Conservation (phyloP, 2,888 invertebrate species). For the Tetragnatha montana region DNA sequence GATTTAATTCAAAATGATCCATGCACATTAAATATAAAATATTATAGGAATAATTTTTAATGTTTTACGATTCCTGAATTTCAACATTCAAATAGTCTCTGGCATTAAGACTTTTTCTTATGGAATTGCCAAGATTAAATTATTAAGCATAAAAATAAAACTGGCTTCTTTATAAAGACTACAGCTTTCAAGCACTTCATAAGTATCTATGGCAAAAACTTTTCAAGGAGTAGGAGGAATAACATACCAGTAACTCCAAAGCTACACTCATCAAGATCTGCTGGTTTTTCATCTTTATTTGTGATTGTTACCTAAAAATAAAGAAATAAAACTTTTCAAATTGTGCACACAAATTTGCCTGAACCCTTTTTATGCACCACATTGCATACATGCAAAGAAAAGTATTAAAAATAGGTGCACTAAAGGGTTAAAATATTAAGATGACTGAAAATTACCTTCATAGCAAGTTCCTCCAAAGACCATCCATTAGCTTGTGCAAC, state of each 20-base stretch:
- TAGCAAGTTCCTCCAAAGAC: conserved; percentile 94
- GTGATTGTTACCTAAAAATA: conserved; percentile 79
- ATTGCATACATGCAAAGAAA: not conserved
- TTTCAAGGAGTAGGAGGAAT: not conserved
- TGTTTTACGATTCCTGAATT: no score
- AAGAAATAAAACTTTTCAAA: not conserved
- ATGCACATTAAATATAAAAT: no score
- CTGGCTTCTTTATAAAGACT: not conserved
- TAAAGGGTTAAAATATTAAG: not conserved
- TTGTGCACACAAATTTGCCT: no score
- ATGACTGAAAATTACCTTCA: conserved; percentile 81
- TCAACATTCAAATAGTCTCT: no score
- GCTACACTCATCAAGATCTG: conserved; percentile 77
- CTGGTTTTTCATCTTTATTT: conserved; percentile 77
- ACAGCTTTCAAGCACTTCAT: no score
- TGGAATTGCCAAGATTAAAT: no score
- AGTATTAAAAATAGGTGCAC: not conserved
- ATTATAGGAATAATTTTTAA: no score
- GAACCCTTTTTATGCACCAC: not conserved
- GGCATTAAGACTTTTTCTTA: no score
- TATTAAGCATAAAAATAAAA: no score
- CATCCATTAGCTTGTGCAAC: conserved; percentile 95
- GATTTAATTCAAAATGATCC: no score
- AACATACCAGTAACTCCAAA: conserved; percentile 77
- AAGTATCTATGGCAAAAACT: no score